Conservation (phyloP, 2,797 vertebrate species). For the Myiotriccus ornatus region DNA sequence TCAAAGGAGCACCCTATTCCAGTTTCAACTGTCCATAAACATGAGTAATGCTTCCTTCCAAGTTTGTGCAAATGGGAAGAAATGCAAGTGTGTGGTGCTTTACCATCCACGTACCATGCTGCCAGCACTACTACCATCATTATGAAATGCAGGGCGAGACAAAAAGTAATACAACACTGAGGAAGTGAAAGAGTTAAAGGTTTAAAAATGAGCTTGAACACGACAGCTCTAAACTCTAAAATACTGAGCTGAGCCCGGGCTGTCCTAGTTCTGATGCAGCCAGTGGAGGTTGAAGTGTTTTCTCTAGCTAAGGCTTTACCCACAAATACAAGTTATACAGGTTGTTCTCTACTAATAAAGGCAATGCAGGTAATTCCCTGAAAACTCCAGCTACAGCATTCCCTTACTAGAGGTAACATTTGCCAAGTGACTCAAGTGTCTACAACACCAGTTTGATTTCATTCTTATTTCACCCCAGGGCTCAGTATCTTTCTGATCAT, state of each 20-base stretch:
- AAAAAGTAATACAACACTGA: neutral
- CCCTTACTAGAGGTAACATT: neutral
- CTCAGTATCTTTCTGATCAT: neutral
- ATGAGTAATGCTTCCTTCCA: slow-evolving; percentile 34
- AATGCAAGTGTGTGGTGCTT: neutral
- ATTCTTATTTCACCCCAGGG: neutral
- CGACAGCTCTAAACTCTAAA: neutral
- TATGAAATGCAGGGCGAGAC: neutral
- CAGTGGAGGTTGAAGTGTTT: neutral
- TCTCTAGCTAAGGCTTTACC: neutral
- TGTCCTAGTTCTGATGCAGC: neutral
- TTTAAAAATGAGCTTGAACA: neutral
- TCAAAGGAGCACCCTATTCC: slow-evolving; percentile 45
- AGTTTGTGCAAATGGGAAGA: neutral
- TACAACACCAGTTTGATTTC: neutral
- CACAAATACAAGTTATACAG: neutral
- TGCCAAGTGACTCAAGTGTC: neutral
- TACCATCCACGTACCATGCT: neutral
- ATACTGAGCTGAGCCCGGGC: neutral
- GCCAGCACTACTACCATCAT: neutral
- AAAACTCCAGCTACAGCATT: neutral
- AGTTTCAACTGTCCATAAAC: slow-evolving; percentile 5
- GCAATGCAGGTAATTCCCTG: neutral
- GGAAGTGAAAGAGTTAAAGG: neutral
- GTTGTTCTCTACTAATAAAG: neutral